Conservation (phyloP, 2,888 invertebrate species). For the Nemotelus pantherinus region DNA sequence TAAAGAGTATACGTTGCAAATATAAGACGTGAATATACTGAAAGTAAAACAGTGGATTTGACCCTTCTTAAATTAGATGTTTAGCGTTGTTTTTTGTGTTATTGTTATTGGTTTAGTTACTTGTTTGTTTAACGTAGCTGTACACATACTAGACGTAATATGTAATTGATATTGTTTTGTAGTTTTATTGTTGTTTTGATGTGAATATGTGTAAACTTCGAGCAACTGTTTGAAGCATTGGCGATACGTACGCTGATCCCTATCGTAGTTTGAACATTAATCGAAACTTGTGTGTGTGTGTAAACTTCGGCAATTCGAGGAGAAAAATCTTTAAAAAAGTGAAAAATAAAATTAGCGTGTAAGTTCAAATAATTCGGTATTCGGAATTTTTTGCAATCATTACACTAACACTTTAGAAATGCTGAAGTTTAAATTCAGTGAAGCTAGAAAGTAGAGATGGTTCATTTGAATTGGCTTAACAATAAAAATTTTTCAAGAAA, state of each 20-base stretch:
- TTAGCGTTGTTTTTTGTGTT: constrained; percentile 29
- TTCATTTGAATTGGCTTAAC: too few species aligned
- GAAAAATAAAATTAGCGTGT: background rate
- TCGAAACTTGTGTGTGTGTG: background rate
- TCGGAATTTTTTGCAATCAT: background rate
- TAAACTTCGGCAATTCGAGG: background rate
- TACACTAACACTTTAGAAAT: background rate
- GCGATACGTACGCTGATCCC: too few species aligned
- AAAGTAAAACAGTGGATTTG: constrained; percentile 66
- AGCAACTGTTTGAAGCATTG: too few species aligned
- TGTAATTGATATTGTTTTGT: constrained; percentile 32
- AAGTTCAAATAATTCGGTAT: background rate
- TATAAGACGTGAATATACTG: constrained; percentile 49
- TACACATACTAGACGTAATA: background rate
- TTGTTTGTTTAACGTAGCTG: background rate
- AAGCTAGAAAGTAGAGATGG: too few species aligned
- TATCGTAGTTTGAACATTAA: too few species aligned
- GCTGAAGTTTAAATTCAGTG: too few species aligned
- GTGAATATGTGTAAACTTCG: too few species aligned
- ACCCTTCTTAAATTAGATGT: constrained; percentile 60
- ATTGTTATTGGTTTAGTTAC: constrained; percentile 12
- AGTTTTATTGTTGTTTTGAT: constrained; percentile 13
- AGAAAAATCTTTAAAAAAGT: constrained; percentile 11
- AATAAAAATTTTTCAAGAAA: too few species aligned
- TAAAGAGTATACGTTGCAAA: constrained; percentile 16